phyloP scores from a whole-genome alignment of 2,797 vertebrate genomes.

The Squalus acanthias region DNA sequence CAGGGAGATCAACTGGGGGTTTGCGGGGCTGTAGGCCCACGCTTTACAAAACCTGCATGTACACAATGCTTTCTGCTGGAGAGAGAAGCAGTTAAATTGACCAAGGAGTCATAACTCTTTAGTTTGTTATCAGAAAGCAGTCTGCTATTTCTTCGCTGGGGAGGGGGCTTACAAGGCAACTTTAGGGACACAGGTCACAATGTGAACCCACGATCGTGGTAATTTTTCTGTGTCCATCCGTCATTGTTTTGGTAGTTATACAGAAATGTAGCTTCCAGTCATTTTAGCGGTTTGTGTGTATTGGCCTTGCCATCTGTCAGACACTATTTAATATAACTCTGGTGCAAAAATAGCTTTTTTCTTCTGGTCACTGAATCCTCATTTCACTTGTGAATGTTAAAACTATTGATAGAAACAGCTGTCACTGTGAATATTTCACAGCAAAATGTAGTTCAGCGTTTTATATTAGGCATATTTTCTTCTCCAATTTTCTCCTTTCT shows the following conservation, averaged over 20 bases:
- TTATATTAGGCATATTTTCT: not conserved
- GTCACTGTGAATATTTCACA: slow-evolving; percentile 5
- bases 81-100: too few relatives aligned
- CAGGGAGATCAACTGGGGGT: too few relatives aligned
- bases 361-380: not conserved
- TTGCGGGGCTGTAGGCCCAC: too few relatives aligned
- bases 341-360: not conserved
- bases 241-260: not conserved
- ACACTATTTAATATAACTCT: not conserved
- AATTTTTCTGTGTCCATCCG: too few relatives aligned
- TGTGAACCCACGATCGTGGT: too few relatives aligned
- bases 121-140: too few relatives aligned
- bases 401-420: slow-evolving; percentile 26
- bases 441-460: not conserved
- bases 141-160: too few relatives aligned
- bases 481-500: not conserved
- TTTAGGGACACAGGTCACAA: too few relatives aligned
- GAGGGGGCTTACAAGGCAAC: too few relatives aligned
- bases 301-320: not conserved
- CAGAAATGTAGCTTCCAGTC: not conserved
- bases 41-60: too few relatives aligned
- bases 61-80: too few relatives aligned
- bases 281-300: not conserved
- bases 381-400: slow-evolving; percentile 15
- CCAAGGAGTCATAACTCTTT: too few relatives aligned